Evolutionary conservation across 2,797 vertebrate species (phyloP).

Genomic region (Cryptoblepharus egeriae): DNA sequence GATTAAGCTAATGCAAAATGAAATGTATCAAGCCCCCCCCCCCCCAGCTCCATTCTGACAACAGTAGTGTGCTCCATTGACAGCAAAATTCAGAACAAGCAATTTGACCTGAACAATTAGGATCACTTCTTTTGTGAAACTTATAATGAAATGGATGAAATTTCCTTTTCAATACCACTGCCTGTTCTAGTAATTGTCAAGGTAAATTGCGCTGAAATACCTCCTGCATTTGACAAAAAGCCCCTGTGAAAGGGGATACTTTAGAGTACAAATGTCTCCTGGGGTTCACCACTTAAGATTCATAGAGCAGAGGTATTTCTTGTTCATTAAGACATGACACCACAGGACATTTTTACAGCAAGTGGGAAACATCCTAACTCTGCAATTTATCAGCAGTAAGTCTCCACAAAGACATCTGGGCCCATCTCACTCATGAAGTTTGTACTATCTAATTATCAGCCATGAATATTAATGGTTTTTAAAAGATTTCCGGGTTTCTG

Average conservation of each 20-base stretch:
- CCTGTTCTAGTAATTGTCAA: slow-evolving; percentile 25
- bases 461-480: background rate
- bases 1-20: background rate
- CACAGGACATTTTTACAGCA: background rate
- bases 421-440: background rate
- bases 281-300: slow-evolving; percentile 24
- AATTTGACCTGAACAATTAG: slow-evolving; percentile 29
- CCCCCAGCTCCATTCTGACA: background rate
- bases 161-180: slow-evolving; percentile 34
- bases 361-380: background rate
- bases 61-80: background rate
- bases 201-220: slow-evolving; percentile 26
- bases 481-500: background rate
- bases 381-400: background rate
- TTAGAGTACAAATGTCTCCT: slow-evolving; percentile 5
- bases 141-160: slow-evolving; percentile 33
- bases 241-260: slow-evolving; percentile 15
- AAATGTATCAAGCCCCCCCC: background rate
- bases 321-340: slow-evolving; percentile 10
- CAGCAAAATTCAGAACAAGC: slow-evolving; percentile 11
- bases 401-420: background rate
- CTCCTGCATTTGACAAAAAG: slow-evolving; percentile 26
- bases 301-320: slow-evolving; percentile 5
- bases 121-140: slow-evolving; percentile 26
- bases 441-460: background rate